Percentiles rank a stretch among this genome's conserved stretches.
Evolutionary conservation across 2,797 vertebrate genomes (phyloP).

Genomic region (Gambelia wislizenii): DNA sequence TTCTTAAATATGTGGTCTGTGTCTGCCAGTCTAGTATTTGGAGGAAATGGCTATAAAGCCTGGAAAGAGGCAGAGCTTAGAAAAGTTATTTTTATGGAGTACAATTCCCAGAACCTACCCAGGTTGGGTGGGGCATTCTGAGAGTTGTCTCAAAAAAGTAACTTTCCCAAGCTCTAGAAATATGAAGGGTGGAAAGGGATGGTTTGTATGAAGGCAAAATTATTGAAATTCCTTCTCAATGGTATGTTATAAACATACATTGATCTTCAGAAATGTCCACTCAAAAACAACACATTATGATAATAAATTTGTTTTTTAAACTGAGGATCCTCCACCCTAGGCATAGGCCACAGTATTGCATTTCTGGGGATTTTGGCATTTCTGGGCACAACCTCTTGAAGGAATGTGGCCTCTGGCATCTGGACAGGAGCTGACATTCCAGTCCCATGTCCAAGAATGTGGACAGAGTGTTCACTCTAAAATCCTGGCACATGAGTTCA

Average conservation of each 20-base stretch:
- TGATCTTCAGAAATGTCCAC: conserved; percentile 1
- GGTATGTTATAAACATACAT: conserved; percentile 59
- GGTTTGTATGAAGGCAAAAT: conserved; percentile 44
- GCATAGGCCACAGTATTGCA: rapidly evolving
- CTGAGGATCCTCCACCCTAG: rapidly evolving
- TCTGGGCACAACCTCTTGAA: conserved; percentile 48
- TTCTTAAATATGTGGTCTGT: conserved; percentile 48
- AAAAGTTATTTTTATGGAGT: too few species aligned
- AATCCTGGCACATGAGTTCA: conserved; percentile 55
- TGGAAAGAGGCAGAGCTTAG: neutral
- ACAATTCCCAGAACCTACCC: too few species aligned
- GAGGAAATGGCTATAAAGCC: conserved; percentile 48
- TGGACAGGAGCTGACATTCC: conserved; percentile 75
- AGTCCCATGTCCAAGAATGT: conserved; percentile 74
- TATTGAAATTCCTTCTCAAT: conserved; percentile 59
- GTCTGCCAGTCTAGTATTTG: conserved; percentile 55
- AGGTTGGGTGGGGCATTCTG: too few species aligned
- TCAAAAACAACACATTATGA: neutral
- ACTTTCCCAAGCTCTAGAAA: too few species aligned
- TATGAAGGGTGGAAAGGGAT: neutral
- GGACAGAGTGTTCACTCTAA: conserved; percentile 75
- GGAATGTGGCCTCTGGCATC: conserved; percentile 78
- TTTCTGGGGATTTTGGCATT: conserved; percentile 37
- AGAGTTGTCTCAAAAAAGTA: too few species aligned
- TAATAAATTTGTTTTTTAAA: neutral